Evolutionary conservation across 2,797 vertebrate species (phyloP).

Genomic region (Pampus argenteus): DNA sequence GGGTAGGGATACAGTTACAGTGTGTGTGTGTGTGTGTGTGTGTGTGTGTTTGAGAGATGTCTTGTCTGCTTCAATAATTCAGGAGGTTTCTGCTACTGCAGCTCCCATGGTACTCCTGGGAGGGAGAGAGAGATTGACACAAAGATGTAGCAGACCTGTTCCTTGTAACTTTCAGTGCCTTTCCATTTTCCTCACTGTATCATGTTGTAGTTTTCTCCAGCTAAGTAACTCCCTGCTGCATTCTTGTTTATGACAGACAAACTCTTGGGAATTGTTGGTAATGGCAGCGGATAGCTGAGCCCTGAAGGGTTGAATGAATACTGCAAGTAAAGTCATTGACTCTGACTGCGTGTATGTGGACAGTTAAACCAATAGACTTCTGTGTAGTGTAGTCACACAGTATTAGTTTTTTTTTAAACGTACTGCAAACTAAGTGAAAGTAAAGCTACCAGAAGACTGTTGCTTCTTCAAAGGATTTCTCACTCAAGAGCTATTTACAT

Average conservation of each 20-base stretch:
- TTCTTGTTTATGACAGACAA: slow-evolving; percentile 53
- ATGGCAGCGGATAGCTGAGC: slow-evolving; percentile 24
- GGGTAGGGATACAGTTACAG: slow-evolving; percentile 68
- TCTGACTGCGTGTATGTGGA: slow-evolving; percentile 7
- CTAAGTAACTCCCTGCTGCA: slow-evolving; percentile 29
- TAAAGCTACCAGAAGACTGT: not conserved
- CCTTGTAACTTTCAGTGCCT: slow-evolving; percentile 53
- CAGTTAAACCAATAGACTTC: slow-evolving; percentile 43
- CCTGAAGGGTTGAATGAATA: slow-evolving; percentile 48
- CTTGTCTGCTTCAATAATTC: slow-evolving; percentile 82
- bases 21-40: slow-evolving; percentile 57
- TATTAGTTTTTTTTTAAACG: slow-evolving; percentile 13
- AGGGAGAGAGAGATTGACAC: slow-evolving; percentile 33
- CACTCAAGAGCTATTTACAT: not conserved
- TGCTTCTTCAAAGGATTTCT: not conserved
- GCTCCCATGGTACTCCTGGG: slow-evolving; percentile 61
- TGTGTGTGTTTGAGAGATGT: slow-evolving; percentile 63
- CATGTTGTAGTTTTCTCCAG: slow-evolving; percentile 53
- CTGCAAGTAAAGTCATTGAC: slow-evolving; percentile 36
- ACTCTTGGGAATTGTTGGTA: slow-evolving; percentile 48
- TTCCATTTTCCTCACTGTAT: slow-evolving; percentile 49
- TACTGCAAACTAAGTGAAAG: not conserved
- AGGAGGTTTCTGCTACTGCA: slow-evolving; percentile 68
- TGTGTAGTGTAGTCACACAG: slow-evolving; percentile 35
- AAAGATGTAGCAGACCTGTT: slow-evolving; percentile 51